A percentile compares a stretch with the other conserved stretches of the same genome.
These are phyloP conservation scores for Poeciliopsis gracilis DNA, from an alignment of 2,797 vertebrate genomes.

Conservation along the genomic window DNA sequence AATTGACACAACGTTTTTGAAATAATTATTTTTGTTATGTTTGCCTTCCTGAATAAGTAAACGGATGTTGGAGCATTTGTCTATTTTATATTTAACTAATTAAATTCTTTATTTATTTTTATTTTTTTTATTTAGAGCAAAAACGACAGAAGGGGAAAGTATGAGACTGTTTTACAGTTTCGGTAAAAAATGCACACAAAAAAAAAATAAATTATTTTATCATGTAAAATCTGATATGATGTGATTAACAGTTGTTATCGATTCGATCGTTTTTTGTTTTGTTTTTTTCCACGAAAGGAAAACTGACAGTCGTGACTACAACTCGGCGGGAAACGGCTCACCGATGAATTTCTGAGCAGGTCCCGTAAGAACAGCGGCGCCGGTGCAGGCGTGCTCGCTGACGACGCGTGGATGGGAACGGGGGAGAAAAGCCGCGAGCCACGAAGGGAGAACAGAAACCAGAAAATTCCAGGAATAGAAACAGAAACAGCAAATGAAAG, in stretches of 20 bases:
- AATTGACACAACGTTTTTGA: neutral
- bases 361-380: neutral
- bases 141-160: neutral
- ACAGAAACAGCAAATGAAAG: neutral
- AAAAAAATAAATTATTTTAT: neutral
- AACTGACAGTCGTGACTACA: no score
- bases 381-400: neutral
- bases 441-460: neutral
- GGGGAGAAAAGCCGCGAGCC: neutral
- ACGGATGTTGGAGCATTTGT: neutral
- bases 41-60: neutral
- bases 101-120: neutral
- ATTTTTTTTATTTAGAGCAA: neutral
- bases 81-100: neutral
- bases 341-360: neutral
- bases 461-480: neutral
- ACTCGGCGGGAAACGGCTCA: no score
- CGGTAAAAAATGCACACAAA: neutral
- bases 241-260: neutral
- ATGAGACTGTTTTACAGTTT: neutral
- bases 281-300: no score
- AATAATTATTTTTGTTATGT: neutral
- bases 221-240: neutral
- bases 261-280: neutral
- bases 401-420: neutral